These are phyloP conservation scores for Ptilonorhynchus violaceus DNA, from an alignment of 2,113 vertebrate genomes.

Conservation along the genomic window DNA sequence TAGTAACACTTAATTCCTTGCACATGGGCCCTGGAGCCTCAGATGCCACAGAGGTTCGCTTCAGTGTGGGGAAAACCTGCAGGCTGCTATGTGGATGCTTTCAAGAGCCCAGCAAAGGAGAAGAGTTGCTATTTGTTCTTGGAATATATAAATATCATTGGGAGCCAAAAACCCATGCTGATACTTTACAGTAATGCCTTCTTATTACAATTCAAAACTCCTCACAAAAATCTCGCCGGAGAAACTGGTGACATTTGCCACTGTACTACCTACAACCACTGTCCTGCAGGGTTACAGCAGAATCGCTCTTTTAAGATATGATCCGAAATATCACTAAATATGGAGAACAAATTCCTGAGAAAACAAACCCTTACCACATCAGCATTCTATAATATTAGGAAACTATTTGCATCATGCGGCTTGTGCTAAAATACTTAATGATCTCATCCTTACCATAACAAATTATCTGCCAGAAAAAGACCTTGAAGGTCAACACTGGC, in stretches of 20 bases:
- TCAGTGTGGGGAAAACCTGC: neutral
- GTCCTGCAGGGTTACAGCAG: neutral
- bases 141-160: neutral
- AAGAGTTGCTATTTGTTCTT: neutral
- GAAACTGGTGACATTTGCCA: neutral
- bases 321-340: slow-evolving; percentile 18
- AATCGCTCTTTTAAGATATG: neutral
- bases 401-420: slow-evolving; percentile 50
- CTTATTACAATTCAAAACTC: neutral
- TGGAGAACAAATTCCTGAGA: slow-evolving; percentile 39
- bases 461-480: slow-evolving; percentile 76
- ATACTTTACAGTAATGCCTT: neutral
- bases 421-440: slow-evolving; percentile 73
- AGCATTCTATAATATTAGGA: slow-evolving; percentile 67
- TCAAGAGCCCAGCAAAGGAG: neutral
- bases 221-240: neutral
- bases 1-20: neutral
- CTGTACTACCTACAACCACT: neutral
- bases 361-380: slow-evolving; percentile 38
- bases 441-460: slow-evolving; percentile 78
- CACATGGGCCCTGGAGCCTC: neutral
- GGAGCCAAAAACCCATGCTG: neutral
- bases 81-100: neutral
- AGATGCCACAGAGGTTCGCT: neutral
- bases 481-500: slow-evolving; percentile 77